These are phyloP conservation scores for Phyllotreta striolata DNA, from an alignment of 2,888 invertebrate genomes.

Conservation along the genomic window DNA sequence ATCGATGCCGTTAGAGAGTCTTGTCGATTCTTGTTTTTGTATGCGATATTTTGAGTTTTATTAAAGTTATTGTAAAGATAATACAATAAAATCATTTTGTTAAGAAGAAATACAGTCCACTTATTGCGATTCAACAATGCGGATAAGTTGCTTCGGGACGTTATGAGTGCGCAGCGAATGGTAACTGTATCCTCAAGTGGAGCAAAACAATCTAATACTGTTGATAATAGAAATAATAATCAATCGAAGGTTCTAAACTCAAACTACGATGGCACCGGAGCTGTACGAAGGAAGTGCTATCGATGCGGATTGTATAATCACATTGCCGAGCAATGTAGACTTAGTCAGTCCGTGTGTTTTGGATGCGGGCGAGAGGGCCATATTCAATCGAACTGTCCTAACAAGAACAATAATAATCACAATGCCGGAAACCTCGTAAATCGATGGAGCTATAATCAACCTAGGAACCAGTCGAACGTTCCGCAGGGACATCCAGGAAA, in stretches of 20 bases:
- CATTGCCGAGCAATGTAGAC: constrained; percentile 7
- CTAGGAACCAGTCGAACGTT: no score
- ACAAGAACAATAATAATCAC: background rate
- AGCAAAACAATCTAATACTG: no score
- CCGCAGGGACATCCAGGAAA: background rate
- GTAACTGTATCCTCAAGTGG: background rate
- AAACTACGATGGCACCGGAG: no score
- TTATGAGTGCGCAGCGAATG: constrained; percentile 4
- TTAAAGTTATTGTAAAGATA: no score
- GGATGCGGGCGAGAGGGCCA: constrained; percentile 24
- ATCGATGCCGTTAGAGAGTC: no score
- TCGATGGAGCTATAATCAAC: background rate
- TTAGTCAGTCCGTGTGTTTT: constrained; percentile 11
- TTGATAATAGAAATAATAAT: no score
- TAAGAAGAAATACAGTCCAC: no score
- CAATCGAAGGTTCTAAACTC: no score
- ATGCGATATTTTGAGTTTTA: no score
- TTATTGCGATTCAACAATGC: no score
- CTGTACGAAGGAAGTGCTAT: constrained; percentile 6
- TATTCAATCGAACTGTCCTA: constrained; percentile 16
- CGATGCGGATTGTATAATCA: constrained; percentile 5
- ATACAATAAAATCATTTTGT: no score
- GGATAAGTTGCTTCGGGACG: constrained; percentile 1
- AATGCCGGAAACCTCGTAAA: constrained; percentile 4
- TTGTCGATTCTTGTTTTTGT: no score